Conservation (phyloP, 1,140 invertebrate genomes). For the Tyrophagus putrescentiae region DNA sequence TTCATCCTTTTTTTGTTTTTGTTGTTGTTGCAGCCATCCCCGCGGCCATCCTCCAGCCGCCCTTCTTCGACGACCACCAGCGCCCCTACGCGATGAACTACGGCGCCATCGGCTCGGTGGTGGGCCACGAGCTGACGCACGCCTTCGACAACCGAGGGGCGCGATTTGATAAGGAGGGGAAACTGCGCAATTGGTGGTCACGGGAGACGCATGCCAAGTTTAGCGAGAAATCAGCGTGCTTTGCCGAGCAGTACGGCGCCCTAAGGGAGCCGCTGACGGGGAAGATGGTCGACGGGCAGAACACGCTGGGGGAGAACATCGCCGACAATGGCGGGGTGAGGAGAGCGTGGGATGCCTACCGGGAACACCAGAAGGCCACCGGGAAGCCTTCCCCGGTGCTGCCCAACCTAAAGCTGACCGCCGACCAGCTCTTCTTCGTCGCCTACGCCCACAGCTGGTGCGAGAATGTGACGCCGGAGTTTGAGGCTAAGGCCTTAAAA, state of each 20-base stretch:
- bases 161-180: constrained; percentile 75
- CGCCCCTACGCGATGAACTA: constrained; percentile 34
- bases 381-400: constrained; percentile 38
- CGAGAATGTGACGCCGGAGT: constrained; percentile 23
- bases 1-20: background rate
- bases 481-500: too few species aligned
- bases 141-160: constrained; percentile 26
- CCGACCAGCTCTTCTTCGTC: constrained; percentile 73
- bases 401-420: constrained; percentile 52
- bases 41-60: constrained; percentile 33
- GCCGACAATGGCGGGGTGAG: constrained; percentile 47
- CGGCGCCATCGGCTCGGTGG: constrained; percentile 34
- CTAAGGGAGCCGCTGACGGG: constrained; percentile 47
- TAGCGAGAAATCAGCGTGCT: constrained; percentile 58
- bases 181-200: constrained; percentile 73
- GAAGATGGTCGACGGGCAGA: constrained; percentile 24
- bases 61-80: constrained; percentile 33
- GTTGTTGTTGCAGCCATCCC: constrained; percentile 28
- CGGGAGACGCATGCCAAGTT: constrained; percentile 54
- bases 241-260: constrained; percentile 67
- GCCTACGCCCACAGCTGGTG: constrained; percentile 57
- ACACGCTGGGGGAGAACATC: constrained; percentile 39
- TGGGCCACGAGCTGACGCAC: constrained; percentile 33
- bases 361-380: constrained; percentile 27
- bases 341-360: constrained; percentile 37